A percentile compares a stretch with the other conserved stretches of the same genome.
Evolutionary conservation across 2,113 vertebrate species (phyloP).

Genomic region (Maccullochella peelii): DNA sequence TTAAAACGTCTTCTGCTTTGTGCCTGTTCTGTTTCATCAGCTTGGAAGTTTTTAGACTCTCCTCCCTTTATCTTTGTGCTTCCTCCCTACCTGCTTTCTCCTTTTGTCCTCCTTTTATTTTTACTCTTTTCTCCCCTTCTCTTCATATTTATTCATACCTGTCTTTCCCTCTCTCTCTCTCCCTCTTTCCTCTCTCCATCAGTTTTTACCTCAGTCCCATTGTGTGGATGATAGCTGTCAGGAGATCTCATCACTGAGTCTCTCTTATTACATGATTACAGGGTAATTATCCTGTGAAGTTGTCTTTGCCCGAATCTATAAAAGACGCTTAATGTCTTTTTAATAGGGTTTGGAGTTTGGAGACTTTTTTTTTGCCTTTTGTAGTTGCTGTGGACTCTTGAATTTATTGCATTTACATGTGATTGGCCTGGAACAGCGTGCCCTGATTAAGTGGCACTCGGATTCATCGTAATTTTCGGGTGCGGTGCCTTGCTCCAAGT

Average conservation of each 20-base stretch:
- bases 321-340: constrained; percentile 76
- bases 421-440: constrained; percentile 62
- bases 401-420: constrained; percentile 55
- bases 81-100: constrained; percentile 17
- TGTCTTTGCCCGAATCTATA: constrained; percentile 73
- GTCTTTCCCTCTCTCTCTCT: constrained; percentile 2
- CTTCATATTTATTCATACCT: constrained; percentile 42
- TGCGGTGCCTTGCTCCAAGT: background rate
- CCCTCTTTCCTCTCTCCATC: background rate
- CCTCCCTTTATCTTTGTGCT: constrained; percentile 20
- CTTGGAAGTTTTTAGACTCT: constrained; percentile 53
- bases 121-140: background rate
- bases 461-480: constrained; percentile 36
- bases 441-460: constrained; percentile 62
- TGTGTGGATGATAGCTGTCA: constrained; percentile 75
- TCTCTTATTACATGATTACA: constrained; percentile 78
- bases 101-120: constrained; percentile 34
- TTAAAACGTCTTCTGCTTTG: constrained; percentile 64
- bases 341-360: constrained; percentile 74
- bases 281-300: constrained; percentile 77
- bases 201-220: constrained; percentile 40
- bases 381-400: constrained; percentile 61
- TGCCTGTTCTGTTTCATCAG: constrained; percentile 62
- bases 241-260: constrained; percentile 71
- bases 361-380: constrained; percentile 65